Evolutionary conservation across 1,140 invertebrate genomes (phyloP), one percentile per base, ranked within the genome.

Genomic region (Sitophilus oryzae): DNA sequence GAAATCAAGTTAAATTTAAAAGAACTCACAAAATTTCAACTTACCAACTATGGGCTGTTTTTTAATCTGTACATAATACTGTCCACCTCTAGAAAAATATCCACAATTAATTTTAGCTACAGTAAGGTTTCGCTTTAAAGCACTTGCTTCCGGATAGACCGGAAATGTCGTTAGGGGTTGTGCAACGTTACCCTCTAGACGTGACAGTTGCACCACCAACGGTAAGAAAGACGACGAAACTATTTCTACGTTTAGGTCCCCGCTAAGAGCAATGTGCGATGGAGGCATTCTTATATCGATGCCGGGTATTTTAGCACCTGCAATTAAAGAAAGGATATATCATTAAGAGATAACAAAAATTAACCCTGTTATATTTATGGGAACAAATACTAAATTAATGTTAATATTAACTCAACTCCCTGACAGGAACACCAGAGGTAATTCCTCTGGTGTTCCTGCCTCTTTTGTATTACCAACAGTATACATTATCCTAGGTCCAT

Each of bases 51-150:
- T 69, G 72, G 75, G 46, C 72, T 71, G 62, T 63, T 77, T 61
- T 44, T 70, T 55, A 58, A 72, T 38, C 61, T 74, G 65, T 55
- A 73, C 66, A 66, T 79, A 71, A 47, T 71, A 70, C 41, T 77
- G 75, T 19, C 83, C 83, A 14, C 82, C 83, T 61, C 78, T 76
- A 19, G 81, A 78, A 66, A 86, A 83, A 58, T 83, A 80, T 2
- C 82, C 83, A 60, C 84, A 86, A 2, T 83, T 83, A 52, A 86
- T 71, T 8, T 77, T 79, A 55, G 84, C 72, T 18, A 74, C 63
- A 6, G 71, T 72, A 4, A 53, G 55, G 52, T 71, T 73, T 41
- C 61, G 58, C 6, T 60, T 48, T 3, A 65, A 47, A 6, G 65
- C 60, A 6, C 61, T 53, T n/a, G 67, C 66, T 44, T 71, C 65